phyloP scores from a whole-genome alignment of 2,888 invertebrate species.

The Pollenia labialis region DNA sequence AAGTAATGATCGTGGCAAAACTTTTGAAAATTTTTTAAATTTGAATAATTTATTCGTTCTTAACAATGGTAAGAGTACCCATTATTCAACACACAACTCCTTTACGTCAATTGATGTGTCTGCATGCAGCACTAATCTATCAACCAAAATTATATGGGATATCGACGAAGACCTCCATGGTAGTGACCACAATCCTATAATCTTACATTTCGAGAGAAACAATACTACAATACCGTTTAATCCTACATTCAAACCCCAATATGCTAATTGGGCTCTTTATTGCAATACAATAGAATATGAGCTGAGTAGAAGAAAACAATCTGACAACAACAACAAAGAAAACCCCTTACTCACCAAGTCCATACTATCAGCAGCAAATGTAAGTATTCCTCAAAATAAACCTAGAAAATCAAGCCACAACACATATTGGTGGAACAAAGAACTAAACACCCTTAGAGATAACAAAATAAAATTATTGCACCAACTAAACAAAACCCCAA shows the following conservation, averaged over 20 bases:
- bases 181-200: constrained; percentile 26
- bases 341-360: constrained; percentile 12
- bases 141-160: constrained; percentile 12
- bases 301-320: not conserved
- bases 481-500: not conserved
- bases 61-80: not conserved
- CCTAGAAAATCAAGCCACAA: constrained; percentile 15
- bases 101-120: constrained; percentile 22
- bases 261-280: constrained; percentile 25
- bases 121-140: constrained; percentile 6
- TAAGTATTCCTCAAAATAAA: constrained; percentile 25
- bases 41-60: constrained; percentile 14
- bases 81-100: constrained; percentile 15
- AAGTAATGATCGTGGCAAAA: not conserved
- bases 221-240: not conserved
- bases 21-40: not conserved
- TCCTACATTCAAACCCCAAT: constrained; percentile 30
- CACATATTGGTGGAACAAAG: constrained; percentile 48
- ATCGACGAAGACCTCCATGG: constrained; percentile 16
- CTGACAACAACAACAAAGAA: constrained; percentile 11
- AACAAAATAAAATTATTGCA: constrained; percentile 27
- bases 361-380: constrained; percentile 28
- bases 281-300: not conserved
- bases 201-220: constrained; percentile 4
- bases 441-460: constrained; percentile 27